Conservation (phyloP, 2,888 invertebrate species). For the Drosophila crucigera region DNA sequence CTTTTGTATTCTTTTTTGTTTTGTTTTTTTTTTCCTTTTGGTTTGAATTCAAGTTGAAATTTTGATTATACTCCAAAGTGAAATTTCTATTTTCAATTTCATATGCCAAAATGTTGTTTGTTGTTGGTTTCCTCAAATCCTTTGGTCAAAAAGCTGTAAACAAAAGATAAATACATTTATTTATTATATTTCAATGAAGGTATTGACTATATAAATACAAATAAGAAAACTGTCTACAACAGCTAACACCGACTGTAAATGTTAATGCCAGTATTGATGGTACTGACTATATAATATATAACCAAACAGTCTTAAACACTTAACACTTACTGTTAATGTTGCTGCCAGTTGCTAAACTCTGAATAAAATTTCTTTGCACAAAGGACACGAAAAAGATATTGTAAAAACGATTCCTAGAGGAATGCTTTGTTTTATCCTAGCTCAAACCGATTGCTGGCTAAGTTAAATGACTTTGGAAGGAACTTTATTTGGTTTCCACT, state of each 20-base stretch:
- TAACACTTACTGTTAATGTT: background rate
- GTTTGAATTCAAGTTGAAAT: slow-evolving; percentile 59
- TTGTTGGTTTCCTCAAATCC: slow-evolving; percentile 66
- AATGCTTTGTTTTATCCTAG: slow-evolving; percentile 11
- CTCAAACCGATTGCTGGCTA: slow-evolving; percentile 5
- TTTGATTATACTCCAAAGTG: slow-evolving; percentile 67
- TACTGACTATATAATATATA: background rate
- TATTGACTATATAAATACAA: background rate
- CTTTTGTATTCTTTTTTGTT: slow-evolving; percentile 43
- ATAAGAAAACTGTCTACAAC: background rate
- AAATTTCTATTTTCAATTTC: slow-evolving; percentile 36
- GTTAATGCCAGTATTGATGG: background rate
- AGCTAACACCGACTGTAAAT: background rate
- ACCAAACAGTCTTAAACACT: background rate
- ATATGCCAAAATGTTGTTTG: slow-evolving; percentile 42
- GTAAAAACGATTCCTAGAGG: slow-evolving; percentile 9
- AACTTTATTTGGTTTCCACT: slow-evolving; percentile 38
- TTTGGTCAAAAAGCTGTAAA: slow-evolving; percentile 66
- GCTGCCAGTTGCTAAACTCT: background rate
- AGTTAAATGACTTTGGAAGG: slow-evolving; percentile 36
- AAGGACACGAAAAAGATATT: slow-evolving; percentile 7
- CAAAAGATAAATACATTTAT: slow-evolving; percentile 1
- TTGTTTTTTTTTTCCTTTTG: slow-evolving; percentile 44
- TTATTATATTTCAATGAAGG: background rate
- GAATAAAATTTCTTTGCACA: background rate